phyloP scores from a whole-genome alignment of 2,888 invertebrate genomes.

The Tricholauxania praeusta region DNA sequence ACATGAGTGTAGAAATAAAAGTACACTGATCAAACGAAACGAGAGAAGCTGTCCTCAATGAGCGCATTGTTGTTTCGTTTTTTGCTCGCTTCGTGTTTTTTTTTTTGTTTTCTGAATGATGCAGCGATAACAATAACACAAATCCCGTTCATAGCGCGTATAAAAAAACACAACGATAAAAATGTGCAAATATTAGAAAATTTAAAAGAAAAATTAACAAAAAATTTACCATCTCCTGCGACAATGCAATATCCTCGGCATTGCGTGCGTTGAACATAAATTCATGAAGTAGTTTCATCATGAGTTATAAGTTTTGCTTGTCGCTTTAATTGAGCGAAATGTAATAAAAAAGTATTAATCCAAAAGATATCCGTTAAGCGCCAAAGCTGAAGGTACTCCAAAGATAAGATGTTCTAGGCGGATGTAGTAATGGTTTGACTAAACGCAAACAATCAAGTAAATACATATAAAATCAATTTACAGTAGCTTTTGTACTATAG shows the following conservation, averaged over 20 bases:
- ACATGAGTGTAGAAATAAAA: too few relatives aligned
- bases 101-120: too few relatives aligned
- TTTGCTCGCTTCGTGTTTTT: too few relatives aligned
- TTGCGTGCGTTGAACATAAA: constrained; percentile 68
- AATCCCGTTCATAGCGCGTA: too few relatives aligned
- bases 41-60: too few relatives aligned
- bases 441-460: not conserved
- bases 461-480: too few relatives aligned
- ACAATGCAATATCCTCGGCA: constrained; percentile 64
- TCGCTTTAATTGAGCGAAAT: not conserved
- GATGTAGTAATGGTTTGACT: not conserved
- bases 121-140: too few relatives aligned
- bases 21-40: too few relatives aligned
- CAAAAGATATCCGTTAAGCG: not conserved
- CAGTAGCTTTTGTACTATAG: not conserved
- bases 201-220: not conserved
- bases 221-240: constrained; percentile 66
- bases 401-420: not conserved
- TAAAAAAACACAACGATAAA: too few relatives aligned
- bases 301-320: constrained; percentile 47
- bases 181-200: too few relatives aligned
- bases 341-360: not conserved
- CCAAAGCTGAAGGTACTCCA: not conserved
- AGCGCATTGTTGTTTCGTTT: too few relatives aligned
- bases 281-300: constrained; percentile 67